A percentile compares a stretch with the other conserved stretches of the same genome.
These are phyloP conservation scores for Dromococcyx pavoninus DNA, from an alignment of 2,797 vertebrate species.

Conservation along the genomic window DNA sequence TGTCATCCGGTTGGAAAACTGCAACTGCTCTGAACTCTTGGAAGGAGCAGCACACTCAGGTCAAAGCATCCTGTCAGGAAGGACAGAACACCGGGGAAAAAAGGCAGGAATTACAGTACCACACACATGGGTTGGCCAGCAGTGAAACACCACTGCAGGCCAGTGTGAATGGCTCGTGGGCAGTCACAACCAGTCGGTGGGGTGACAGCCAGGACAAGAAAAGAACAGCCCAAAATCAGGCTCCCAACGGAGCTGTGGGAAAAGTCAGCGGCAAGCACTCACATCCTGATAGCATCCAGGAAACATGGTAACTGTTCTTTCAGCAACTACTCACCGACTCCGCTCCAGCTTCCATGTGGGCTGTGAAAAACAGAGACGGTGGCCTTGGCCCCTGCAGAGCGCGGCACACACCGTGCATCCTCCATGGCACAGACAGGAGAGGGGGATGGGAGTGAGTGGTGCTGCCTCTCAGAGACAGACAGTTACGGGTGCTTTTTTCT, in stretches of 20 bases:
- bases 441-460: neutral
- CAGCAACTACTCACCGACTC: constrained; percentile 43
- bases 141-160: neutral
- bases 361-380: constrained; percentile 77
- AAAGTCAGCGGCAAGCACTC: neutral
- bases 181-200: neutral
- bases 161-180: neutral
- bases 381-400: constrained; percentile 56
- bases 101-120: neutral
- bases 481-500: neutral
- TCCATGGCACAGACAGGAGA: rapidly evolving
- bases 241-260: no score
- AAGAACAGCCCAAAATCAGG: neutral
- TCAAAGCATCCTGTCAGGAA: neutral
- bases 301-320: neutral
- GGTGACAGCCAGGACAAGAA: neutral
- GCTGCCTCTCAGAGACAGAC: neutral
- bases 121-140: neutral
- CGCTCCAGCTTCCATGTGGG: neutral
- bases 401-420: rapidly evolving
- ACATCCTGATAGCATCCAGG: neutral
- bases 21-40: neutral
- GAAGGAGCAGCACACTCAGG: neutral
- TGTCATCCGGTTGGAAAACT: neutral
- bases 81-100: neutral